phyloP scores from a whole-genome alignment of 2,113 vertebrate genomes.

The Leucosticte australis region DNA sequence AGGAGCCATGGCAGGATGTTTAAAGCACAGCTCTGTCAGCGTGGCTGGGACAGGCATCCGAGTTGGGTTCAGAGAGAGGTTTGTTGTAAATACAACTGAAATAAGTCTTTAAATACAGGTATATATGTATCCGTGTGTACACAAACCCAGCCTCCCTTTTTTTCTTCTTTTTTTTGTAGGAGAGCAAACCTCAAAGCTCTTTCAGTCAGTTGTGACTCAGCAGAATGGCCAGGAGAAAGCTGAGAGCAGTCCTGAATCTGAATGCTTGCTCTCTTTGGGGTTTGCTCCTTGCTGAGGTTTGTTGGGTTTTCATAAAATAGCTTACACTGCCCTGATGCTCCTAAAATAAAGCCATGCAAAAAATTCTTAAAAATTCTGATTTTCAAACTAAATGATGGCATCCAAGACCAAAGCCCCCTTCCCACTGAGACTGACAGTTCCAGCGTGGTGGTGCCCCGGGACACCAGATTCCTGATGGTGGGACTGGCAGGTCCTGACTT shows the following conservation, averaged over 20 bases:
- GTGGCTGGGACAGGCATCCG: rapidly evolving
- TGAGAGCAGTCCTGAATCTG: neutral
- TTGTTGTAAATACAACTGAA: neutral
- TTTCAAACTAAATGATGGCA: neutral
- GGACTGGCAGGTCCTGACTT: neutral
- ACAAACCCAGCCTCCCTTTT: neutral
- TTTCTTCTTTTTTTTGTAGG: neutral
- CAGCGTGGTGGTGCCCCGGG: rapidly evolving
- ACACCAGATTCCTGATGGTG: rapidly evolving
- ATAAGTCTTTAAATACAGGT: neutral
- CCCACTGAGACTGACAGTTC: neutral
- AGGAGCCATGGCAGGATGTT: neutral
- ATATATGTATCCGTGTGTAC: rapidly evolving
- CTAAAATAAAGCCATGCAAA: neutral
- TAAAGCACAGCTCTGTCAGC: rapidly evolving
- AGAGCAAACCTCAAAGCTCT: neutral
- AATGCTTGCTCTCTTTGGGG: neutral
- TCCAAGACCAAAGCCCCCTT: neutral
- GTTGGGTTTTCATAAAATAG: neutral
- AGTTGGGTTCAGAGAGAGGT: rapidly evolving
- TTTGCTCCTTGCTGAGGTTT: neutral
- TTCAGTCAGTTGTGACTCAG: neutral
- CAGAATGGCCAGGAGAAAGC: neutral
- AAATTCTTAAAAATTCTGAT: neutral
- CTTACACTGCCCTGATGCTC: neutral